Conservation (phyloP, 2,113 vertebrate species). For the Nothobranchius kuhntae region DNA sequence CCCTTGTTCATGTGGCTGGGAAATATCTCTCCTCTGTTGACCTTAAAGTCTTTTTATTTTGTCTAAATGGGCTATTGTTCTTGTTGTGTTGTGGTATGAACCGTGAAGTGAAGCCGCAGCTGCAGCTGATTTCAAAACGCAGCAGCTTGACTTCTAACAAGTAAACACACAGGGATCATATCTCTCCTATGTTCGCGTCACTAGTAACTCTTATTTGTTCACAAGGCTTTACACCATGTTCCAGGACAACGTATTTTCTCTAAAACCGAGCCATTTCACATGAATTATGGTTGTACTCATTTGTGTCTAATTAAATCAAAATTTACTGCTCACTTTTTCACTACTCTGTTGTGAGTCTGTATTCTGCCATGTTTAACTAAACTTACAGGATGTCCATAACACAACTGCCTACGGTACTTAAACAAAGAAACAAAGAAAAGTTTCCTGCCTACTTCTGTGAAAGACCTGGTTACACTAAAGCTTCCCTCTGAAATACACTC, state of each 20-base stretch:
- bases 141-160: slow-evolving; percentile 29
- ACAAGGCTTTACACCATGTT: slow-evolving; percentile 14
- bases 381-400: too few species aligned
- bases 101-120: slow-evolving; percentile 23
- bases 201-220: slow-evolving; percentile 19
- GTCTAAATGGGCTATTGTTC: slow-evolving; percentile 30
- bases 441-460: too few species aligned
- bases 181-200: slow-evolving; percentile 23
- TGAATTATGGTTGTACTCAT: too few species aligned
- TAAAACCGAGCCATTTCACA: neutral
- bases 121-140: slow-evolving; percentile 38
- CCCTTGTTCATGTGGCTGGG: slow-evolving; percentile 24
- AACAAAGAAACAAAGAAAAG: too few species aligned
- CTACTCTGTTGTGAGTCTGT: too few species aligned
- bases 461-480: too few species aligned
- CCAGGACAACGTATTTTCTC: slow-evolving; percentile 12
- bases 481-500: too few species aligned
- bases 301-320: too few species aligned
- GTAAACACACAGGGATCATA: slow-evolving; percentile 34
- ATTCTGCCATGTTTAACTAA: too few species aligned
- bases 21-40: slow-evolving; percentile 33
- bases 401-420: too few species aligned
- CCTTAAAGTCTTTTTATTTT: slow-evolving; percentile 30
- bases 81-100: slow-evolving; percentile 31
- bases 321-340: too few species aligned